Percentiles rank a stretch among this genome's conserved stretches.
phyloP scores from a whole-genome alignment of 2,797 vertebrate species.

The Pangasius mekongensis region DNA sequence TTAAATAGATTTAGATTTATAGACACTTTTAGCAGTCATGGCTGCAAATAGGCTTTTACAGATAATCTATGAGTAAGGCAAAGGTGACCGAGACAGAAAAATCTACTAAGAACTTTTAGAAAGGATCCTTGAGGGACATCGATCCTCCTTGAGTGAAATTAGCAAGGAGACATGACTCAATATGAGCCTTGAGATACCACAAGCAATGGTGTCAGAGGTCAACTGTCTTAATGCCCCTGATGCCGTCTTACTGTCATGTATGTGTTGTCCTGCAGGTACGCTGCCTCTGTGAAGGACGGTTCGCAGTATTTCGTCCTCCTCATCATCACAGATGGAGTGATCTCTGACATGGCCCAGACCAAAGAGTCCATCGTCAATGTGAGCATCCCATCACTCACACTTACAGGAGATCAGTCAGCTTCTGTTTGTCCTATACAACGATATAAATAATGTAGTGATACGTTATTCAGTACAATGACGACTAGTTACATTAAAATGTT shows the following conservation, averaged over 20 bases:
- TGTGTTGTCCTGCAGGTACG: conserved; percentile 78
- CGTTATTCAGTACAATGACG: no score
- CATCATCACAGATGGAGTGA: conserved; percentile 97
- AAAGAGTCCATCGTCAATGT: conserved; percentile 98
- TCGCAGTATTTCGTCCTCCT: conserved; percentile 98
- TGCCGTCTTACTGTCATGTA: neutral
- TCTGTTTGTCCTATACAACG: neutral
- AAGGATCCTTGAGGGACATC: neutral
- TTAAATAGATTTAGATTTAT: no score
- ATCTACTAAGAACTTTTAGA: neutral
- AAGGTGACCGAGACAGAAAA: neutral
- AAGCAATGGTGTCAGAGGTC: neutral
- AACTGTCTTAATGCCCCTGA: neutral
- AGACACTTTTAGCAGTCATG: neutral
- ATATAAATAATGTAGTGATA: neutral
- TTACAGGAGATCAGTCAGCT: neutral
- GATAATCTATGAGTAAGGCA: neutral
- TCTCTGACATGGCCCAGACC: conserved; percentile 98
- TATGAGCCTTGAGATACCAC: neutral
- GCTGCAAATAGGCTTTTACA: neutral
- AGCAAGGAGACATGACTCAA: neutral
- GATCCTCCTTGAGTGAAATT: neutral
- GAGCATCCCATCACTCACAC: conserved; percentile 63
- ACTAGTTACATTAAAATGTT: neutral
- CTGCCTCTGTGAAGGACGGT: conserved; percentile 92